Evolutionary conservation across 2,888 invertebrate genomes (phyloP), one percentile per base, ranked within the genome.

Genomic region (Zonitis immaculata): DNA sequence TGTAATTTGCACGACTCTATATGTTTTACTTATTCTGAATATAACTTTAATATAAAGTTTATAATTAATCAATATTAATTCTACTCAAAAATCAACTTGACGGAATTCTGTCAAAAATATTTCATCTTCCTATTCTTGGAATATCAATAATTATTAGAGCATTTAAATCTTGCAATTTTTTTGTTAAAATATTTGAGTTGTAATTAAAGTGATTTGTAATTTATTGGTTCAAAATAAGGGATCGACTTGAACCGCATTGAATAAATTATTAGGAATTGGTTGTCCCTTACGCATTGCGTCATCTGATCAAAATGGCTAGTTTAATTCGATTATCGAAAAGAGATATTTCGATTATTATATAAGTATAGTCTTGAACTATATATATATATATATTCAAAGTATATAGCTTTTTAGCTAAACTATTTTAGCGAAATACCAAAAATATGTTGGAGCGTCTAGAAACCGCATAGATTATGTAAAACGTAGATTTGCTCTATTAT

Each of bases 171-270:
- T 39, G 5, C n/a, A 11, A 11, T 22, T 16, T 35, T 12, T 16
- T 9, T 8, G 39, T 1, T 20, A n/a, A 39, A 20, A n/a, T n/a
- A n/a, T n/a, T n/a, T n/a, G n/a, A n/a, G 20, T 39, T n/a, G 39
- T 47, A 54, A 54, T 47, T 54, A 50, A 50, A 42, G 39, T 44
- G 46, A 54, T 54, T 53, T 53, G 47, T 46, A 43, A n/a, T 26
- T 26, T 27, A 43, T 32, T 42, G 32, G 47, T 35, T 26, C 52
- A 25, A 32, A 46, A 49, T 46, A 49, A 26, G 30, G 32, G 49
- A 46, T 49, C 26, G 42, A 32, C 18, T 39, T 46, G 18, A 49
- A 30, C 49, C 53, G 27, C 30, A 49, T 8, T 30, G 26, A 39
- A 50, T 50, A 54, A 54, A 30, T 50, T 54, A 54, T 26, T 42